Evolutionary conservation across 1,140 invertebrate species (phyloP).

Genomic region (Contarinia nasturtii): DNA sequence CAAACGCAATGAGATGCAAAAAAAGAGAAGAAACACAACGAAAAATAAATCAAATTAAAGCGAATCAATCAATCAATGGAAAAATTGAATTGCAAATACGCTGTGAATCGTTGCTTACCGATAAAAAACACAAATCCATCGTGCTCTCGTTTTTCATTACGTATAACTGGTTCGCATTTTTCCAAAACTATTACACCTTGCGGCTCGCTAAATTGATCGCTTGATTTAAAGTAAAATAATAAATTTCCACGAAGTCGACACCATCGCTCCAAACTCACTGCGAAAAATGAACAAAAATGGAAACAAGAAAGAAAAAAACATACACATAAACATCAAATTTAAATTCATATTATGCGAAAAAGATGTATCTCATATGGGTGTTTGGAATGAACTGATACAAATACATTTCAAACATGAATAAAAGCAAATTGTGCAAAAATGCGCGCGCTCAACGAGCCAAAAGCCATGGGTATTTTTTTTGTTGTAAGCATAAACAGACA

Average conservation of each 20-base stretch:
- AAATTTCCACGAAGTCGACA: slow-evolving; percentile 82
- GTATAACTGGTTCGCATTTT: slow-evolving; percentile 44
- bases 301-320: slow-evolving; percentile 6
- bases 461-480: too few species aligned
- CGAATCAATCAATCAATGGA: background rate
- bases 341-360: background rate
- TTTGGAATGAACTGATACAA: background rate
- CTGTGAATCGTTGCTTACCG: slow-evolving; percentile 30
- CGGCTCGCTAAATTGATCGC: slow-evolving; percentile 74
- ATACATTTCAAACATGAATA: too few species aligned
- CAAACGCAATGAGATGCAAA: background rate
- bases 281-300: slow-evolving; percentile 10
- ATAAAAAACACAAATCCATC: slow-evolving; percentile 39
- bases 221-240: slow-evolving; percentile 83
- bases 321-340: background rate
- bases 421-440: too few species aligned
- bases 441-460: too few species aligned
- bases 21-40: background rate
- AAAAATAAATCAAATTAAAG: slow-evolving; percentile 3
- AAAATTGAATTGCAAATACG: too few species aligned
- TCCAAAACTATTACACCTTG: slow-evolving; percentile 74
- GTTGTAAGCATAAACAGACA: background rate
- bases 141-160: slow-evolving; percentile 32
- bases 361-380: too few species aligned
- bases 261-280: slow-evolving; percentile 71